Evolutionary conservation across 2,888 invertebrate genomes (phyloP).

Genomic region (Apodemia hepburni): DNA sequence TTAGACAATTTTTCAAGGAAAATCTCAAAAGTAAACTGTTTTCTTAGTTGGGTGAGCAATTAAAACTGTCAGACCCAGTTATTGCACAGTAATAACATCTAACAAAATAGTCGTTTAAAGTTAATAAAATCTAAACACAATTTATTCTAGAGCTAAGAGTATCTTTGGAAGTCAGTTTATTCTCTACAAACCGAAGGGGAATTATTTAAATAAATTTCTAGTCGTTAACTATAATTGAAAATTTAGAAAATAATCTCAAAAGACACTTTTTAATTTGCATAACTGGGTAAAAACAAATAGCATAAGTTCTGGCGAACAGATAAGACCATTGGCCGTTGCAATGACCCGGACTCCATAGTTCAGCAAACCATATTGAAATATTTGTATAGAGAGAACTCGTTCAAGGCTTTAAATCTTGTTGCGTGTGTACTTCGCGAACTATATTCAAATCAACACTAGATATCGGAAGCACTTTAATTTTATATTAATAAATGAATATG

Average conservation of each 20-base stretch:
- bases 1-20: too few species aligned
- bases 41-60: too few species aligned
- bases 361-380: slow-evolving; percentile 62
- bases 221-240: neutral
- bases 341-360: slow-evolving; percentile 34
- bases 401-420: slow-evolving; percentile 63
- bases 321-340: slow-evolving; percentile 12
- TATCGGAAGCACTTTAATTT: slow-evolving; percentile 20
- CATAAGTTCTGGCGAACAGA: slow-evolving; percentile 10
- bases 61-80: too few species aligned
- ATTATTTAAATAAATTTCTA: too few species aligned
- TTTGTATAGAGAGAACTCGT: slow-evolving; percentile 54
- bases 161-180: too few species aligned
- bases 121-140: too few species aligned
- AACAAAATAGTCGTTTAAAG: too few species aligned
- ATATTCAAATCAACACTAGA: slow-evolving; percentile 14
- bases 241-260: neutral
- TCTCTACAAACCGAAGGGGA: too few species aligned
- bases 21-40: too few species aligned
- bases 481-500: slow-evolving; percentile 8
- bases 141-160: too few species aligned
- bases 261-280: neutral
- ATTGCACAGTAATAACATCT: too few species aligned
- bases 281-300: neutral
- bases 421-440: slow-evolving; percentile 45